phyloP scores from a whole-genome alignment of 2,797 vertebrate genomes.

The Lepilemur ruficaudatus region DNA sequence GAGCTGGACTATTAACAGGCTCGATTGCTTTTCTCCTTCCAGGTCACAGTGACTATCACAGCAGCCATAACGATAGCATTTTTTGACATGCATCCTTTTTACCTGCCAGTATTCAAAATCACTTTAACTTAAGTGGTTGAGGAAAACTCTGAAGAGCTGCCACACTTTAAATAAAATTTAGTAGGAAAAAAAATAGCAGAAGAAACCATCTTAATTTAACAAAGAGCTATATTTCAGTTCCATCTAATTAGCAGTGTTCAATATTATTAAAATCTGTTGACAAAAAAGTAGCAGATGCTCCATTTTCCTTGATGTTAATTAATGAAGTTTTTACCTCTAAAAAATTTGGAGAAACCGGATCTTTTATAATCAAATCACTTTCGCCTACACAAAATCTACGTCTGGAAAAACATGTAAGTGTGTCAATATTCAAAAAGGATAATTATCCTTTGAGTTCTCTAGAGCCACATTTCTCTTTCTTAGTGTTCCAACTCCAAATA shows the following conservation, averaged over 20 bases:
- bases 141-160: slow-evolving; percentile 56
- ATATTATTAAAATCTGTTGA: slow-evolving; percentile 77
- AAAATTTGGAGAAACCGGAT: slow-evolving; percentile 70
- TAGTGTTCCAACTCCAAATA: slow-evolving; percentile 48
- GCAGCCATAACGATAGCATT: neutral
- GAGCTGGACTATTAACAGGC: neutral
- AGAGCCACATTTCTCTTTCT: slow-evolving; percentile 57
- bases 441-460: slow-evolving; percentile 58
- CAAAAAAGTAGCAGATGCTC: slow-evolving; percentile 79
- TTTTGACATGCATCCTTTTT: slow-evolving; percentile 47
- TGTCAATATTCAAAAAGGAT: slow-evolving; percentile 62
- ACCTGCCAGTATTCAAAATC: slow-evolving; percentile 43
- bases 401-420: slow-evolving; percentile 71
- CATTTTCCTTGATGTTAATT: slow-evolving; percentile 79
- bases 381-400: slow-evolving; percentile 75
- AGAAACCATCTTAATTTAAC: slow-evolving; percentile 67
- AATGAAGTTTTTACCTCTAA: slow-evolving; percentile 75
- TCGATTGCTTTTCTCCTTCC: neutral
- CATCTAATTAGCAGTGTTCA: slow-evolving; percentile 64
- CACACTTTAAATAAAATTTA: slow-evolving; percentile 55
- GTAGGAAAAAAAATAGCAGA: slow-evolving; percentile 1
- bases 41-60: slow-evolving; percentile 11
- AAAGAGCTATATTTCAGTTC: slow-evolving; percentile 50
- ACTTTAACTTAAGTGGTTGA: slow-evolving; percentile 43
- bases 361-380: slow-evolving; percentile 74